Conservation (phyloP, 2,113 vertebrate genomes). For the Andinoacara biseriatus region DNA sequence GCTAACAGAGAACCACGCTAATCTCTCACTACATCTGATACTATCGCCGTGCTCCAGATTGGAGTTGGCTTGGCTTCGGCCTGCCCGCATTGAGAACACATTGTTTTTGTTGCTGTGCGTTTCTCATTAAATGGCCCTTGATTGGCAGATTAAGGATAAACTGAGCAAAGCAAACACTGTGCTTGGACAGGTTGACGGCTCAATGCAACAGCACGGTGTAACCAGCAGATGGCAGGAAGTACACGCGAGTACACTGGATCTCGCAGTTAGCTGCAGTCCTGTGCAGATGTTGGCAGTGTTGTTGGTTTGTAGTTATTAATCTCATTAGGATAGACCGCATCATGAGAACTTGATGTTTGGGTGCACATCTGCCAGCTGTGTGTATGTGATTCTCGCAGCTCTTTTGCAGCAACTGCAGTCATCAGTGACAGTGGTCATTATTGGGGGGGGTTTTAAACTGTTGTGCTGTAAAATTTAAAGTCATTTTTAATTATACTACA, state of each 20-base stretch:
- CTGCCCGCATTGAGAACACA: conserved; percentile 26
- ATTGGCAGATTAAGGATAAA: conserved; percentile 24
- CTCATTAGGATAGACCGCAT: conserved; percentile 12
- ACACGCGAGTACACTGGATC: not conserved
- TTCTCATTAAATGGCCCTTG: conserved; percentile 38
- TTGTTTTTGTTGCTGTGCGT: conserved; percentile 30
- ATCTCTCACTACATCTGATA: conserved; percentile 53
- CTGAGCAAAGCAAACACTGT: not conserved
- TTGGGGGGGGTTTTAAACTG: not conserved
- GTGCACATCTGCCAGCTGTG: conserved; percentile 28
- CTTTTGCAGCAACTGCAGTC: not conserved
- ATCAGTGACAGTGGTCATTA: not conserved
- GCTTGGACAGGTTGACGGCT: not conserved
- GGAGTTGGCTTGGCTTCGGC: not conserved
- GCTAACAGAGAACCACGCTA: conserved; percentile 19
- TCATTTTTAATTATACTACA: not conserved
- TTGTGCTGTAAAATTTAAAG: too few relatives aligned
- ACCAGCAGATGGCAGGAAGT: conserved; percentile 75
- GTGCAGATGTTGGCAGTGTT: conserved; percentile 12
- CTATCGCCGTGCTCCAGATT: conserved; percentile 17
- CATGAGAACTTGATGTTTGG: conserved; percentile 19
- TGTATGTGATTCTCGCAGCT: not conserved
- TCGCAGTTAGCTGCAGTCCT: not conserved
- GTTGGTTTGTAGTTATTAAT: conserved; percentile 11
- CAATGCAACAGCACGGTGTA: not conserved